Percentiles rank a stretch among this genome's conserved stretches.
Conservation (phyloP, 2,797 vertebrate species). For the Notolepis coatsorum region DNA sequence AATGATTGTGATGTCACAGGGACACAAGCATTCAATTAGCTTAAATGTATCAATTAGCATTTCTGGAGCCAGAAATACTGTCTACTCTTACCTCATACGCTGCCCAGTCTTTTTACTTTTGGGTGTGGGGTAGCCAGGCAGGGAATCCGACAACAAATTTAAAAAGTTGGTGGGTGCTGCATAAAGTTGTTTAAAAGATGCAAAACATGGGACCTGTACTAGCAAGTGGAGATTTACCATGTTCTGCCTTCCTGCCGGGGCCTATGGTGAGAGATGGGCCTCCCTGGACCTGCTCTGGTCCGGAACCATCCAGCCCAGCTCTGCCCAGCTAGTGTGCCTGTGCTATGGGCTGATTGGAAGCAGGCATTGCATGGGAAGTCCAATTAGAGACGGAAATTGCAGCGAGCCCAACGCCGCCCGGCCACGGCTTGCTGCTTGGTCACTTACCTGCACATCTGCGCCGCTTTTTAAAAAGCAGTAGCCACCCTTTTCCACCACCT, state of each 20-base stretch:
- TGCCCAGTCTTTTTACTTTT: too few species aligned
- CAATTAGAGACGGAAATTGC: constrained; percentile 93
- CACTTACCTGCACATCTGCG: constrained; percentile 94
- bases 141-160: too few species aligned
- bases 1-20: too few species aligned
- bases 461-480: constrained; percentile 81
- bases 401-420: constrained; percentile 78
- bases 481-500: constrained; percentile 70
- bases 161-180: too few species aligned
- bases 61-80: too few species aligned
- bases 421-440: constrained; percentile 87
- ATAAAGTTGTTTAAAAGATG: too few species aligned
- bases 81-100: too few species aligned
- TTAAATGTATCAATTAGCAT: too few species aligned
- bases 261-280: not conserved
- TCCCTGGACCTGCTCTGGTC: constrained; percentile 14
- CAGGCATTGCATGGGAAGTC: constrained; percentile 94
- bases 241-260: constrained; percentile 5
- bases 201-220: not conserved
- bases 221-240: constrained; percentile 23
- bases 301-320: constrained; percentile 5
- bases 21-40: too few species aligned
- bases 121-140: too few species aligned
- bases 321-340: not conserved
- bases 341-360: constrained; percentile 87